Evolutionary conservation across 2,113 vertebrate species (phyloP).

Genomic region (Panthera tigris): DNA sequence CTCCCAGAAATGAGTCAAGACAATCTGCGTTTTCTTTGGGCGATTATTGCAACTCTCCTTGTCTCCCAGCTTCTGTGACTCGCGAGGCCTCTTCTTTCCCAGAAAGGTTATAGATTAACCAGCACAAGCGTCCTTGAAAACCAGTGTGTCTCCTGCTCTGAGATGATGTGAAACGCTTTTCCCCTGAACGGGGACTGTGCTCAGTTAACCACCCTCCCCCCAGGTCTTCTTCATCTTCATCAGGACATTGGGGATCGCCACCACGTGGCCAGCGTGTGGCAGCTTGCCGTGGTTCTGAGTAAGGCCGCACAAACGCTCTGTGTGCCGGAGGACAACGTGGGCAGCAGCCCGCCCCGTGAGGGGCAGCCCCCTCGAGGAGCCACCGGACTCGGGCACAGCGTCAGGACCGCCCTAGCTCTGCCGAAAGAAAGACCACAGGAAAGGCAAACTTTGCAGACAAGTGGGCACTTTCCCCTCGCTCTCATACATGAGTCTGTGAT

Average conservation of each 20-base stretch:
- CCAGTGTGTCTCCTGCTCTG: background rate
- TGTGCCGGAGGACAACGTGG: background rate
- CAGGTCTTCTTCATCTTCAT: background rate
- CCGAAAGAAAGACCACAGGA: slow-evolving; percentile 6
- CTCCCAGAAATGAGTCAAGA: background rate
- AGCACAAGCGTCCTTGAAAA: background rate
- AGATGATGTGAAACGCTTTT: background rate
- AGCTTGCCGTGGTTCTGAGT: background rate
- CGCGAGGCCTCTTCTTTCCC: background rate
- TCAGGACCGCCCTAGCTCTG: background rate
- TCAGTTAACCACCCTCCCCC: background rate
- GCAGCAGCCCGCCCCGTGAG: fast-evolving
- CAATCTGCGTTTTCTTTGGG: background rate
- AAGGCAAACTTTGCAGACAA: background rate
- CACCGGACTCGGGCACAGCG: background rate
- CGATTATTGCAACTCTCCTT: background rate
- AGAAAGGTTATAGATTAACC: background rate
- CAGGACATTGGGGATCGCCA: fast-evolving
- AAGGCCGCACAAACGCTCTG: background rate
- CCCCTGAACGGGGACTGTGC: background rate
- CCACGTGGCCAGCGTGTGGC: fast-evolving
- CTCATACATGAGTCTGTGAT: fast-evolving
- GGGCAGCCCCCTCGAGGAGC: fast-evolving
- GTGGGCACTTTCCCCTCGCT: background rate
- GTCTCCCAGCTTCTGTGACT: background rate